Evolutionary conservation across 2,113 vertebrate species (phyloP), one percentile per base, ranked within the genome.

Genomic region (Parus major): DNA sequence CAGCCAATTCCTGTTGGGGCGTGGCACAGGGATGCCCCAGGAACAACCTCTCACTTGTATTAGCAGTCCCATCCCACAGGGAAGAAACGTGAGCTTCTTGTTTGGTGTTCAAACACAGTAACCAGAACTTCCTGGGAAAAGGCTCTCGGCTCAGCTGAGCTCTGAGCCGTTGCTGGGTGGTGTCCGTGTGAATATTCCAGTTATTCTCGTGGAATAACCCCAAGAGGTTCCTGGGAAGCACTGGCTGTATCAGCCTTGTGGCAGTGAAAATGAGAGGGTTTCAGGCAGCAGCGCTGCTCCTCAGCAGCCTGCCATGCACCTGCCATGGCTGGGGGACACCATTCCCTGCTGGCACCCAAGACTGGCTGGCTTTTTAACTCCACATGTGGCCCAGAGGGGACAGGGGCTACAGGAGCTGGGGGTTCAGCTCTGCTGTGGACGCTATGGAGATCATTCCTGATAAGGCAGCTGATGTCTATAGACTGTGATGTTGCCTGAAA

Each of bases 1-100:
- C 42, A 76, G 69, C 36, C 39, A 46, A 1, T 9, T 66, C 61
- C 64, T 63, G 36, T 0, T 25, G 44, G 36, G 24, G 25, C 9
- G 39, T 1, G 4, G 36, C 64, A 75, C 44, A 53, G 64, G 66
- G 84, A 36, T 80, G 36, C 23, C 75, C 19, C 39, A 21, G 24
- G 56, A 63, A 31, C 3, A 8, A 33, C 69, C 44, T 88, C 76
- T 86, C 1, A 0, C 64, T 87, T n/a, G 22, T 22, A 2, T 79
- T 29, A 60, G 46, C 28, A 65, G 7, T 57, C 31, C 19, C 0
- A 0, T 22, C 52, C 47, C 18, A 19, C 24, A 9, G 0, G 2
- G 82, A 68, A 73, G 39, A n/a, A 66, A 70, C 0, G 0, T 0
- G 1, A n/a, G 55, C 66, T 83, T 86, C 53, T 79, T 59, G 71